Evolutionary conservation across 2,113 vertebrate genomes (phyloP), one percentile per base, ranked within the genome.

Genomic region (Pitta sordida): DNA sequence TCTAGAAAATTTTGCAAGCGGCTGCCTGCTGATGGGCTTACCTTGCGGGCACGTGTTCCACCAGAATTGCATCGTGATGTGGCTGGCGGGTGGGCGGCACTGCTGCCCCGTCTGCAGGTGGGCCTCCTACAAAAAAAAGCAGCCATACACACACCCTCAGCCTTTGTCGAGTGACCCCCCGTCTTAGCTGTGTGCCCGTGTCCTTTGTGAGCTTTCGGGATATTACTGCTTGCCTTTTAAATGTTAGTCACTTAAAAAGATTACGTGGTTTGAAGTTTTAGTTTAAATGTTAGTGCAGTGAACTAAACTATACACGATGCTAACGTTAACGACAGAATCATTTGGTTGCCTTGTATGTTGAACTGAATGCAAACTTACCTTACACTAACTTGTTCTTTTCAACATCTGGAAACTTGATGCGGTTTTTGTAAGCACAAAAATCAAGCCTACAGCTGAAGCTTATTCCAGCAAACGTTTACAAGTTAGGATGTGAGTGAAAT

Each of bases 31-130:
- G 12, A 99, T 99, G 98, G 99, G 98, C 21, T 95, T 99, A 92
- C 99, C 99, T 0, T 99, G 99, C 41, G 98, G 99, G 93, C 99
- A 99, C 17, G 98, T 98, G 84, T 99, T 99, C 96, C 99, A 99
- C 96, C 99, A 99, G 97, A 98, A 98, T 95, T 99, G 99, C 97
- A 99, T 99, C 60, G 98, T 98, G 86, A 98, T 99, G 90, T 99
- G 99, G 99, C 93, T 99, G 94, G 98, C 98, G 1, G 98, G 98
- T 0, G 99, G 99, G 44, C 97, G 98, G 37, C 99, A 99, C 97
- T 99, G 99, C 96, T 99, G 99, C 88, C 99, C 99, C 0, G 99
- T 99, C 75, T 99, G 99, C 78, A 98, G 99, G 91, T 99, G 99
- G 99, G 98, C 98, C 53, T 99, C 99, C 13, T 99, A 99, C 95